Evolutionary conservation across 2,113 vertebrate species (phyloP), one percentile per base, ranked within the genome.

Genomic region (Verasper variegatus): DNA sequence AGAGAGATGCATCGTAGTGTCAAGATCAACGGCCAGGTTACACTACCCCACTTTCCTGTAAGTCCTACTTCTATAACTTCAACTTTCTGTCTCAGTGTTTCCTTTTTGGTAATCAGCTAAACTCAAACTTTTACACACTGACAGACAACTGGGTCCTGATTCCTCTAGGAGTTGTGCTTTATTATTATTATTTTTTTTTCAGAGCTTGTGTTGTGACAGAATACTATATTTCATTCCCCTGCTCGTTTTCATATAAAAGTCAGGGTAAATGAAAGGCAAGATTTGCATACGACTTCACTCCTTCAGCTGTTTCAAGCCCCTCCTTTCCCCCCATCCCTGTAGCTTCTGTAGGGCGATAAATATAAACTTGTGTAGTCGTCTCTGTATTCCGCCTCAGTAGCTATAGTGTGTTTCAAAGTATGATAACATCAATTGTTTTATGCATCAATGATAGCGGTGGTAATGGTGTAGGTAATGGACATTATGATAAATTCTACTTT

Each of bases 21-120:
- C 88, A 99, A 96, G 92, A 96, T 97, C 94, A 99, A 99, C 9
- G 97, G 98, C 80, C 97, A 97, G 93, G 96, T 98, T 78, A 94
- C 94, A 59, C 96, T 99, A 89, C 98, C 98, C 94, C 97, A 97
- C 93, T 99, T 99, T 88, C 98, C 98, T 80, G 98, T 98, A 91
- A 97, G 97, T 95, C 71, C 70, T 80, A 91, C 89, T 95, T 68
- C 67, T 70, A 81, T 94, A 92, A 95, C 87, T 95, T 83, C 68
- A 82, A 89, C 88, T 94, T 78, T 76, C 84, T 82, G 60, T 37
- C 72, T 80, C 27, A 13, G 54, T 67, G 70, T 67, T 80, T 72
- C 59, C 51, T 54, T 54, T 83, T 86, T 81, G 26, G 26, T 77
- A 69, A 86, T 79, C 72, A 21, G 72, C 65, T 80, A 57, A 80